Base-by-base conservation (phyloP, 2,113 vertebrate species). In the Dolichotis patagonum region DNA sequence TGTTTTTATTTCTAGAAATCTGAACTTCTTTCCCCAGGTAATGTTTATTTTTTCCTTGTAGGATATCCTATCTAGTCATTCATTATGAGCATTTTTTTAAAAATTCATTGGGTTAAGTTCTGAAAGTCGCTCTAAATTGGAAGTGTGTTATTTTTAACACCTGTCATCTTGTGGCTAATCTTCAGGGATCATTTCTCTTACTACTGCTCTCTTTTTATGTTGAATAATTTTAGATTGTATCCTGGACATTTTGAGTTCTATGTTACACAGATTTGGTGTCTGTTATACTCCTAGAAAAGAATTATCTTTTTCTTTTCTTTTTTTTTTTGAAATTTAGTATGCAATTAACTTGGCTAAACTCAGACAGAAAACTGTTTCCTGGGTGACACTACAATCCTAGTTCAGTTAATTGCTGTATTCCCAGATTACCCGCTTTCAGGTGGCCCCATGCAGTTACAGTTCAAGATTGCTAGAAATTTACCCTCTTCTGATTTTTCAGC, bases 1-100 rank as follows among this genome's bases (percentile, higher is more conserved):
- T 91, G 43, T 80, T 86, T 90, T 90, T n/a, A 87, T 52, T 92
- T 88, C 84, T 73, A 93, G n/a, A 89, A 90, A 78, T 92, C 71
- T 20, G 30, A 85, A 10, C 54, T 52, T 20, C 0, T 85, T 71
- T 2, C 88, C 88, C 84, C 90, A 35, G 0, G 0, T 81, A 62
- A 38, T 41, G 35, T 90, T 90, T 77, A 54, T 30, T 95, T 78
- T 94, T 95, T 73, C 35, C 35, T 77, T 60, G 32, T 78, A 56
- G 60, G 30, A 78, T 65, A 49, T 9, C 5, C 4, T 49, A 60
- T 94, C 20, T 96, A 65, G 10, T 85, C 32, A 91, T 75, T 96
- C 28, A 52, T 87, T 94, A 30, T 13, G 88, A 89, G 5, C 54
- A 75, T 69, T n/a, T 95, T 95, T 95, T 28, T 46, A 91, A 94